Evolutionary conservation across 1,140 invertebrate genomes (phyloP).

Genomic region (Hycleus phaleratus): DNA sequence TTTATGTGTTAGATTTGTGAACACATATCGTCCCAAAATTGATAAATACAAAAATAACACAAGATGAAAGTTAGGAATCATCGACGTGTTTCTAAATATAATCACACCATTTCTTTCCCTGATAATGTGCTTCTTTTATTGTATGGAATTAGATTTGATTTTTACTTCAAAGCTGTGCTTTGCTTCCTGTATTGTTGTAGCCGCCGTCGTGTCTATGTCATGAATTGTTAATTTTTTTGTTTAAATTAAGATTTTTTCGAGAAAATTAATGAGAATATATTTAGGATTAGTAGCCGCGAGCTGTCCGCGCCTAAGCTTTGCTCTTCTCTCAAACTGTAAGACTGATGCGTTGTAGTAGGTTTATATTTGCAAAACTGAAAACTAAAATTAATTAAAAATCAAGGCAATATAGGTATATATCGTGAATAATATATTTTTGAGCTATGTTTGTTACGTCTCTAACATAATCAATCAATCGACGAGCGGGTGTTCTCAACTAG

Average conservation of each 20-base stretch:
- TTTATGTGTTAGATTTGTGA: constrained; percentile 28
- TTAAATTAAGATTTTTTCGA: neutral
- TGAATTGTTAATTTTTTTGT: too few relatives aligned
- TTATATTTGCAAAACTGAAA: constrained; percentile 33
- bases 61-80: too few relatives aligned
- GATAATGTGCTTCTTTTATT: constrained; percentile 39
- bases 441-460: constrained; percentile 36
- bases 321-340: constrained; percentile 30
- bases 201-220: too few relatives aligned
- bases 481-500: constrained; percentile 11
- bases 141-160: too few relatives aligned
- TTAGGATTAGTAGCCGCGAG: constrained; percentile 5
- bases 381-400: constrained; percentile 31
- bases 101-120: constrained; percentile 16
- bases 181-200: too few relatives aligned
- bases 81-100: neutral
- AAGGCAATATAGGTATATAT: constrained; percentile 33
- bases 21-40: constrained; percentile 26
- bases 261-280: neutral
- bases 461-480: constrained; percentile 28
- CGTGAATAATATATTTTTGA: constrained; percentile 37
- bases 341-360: constrained; percentile 36
- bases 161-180: too few relatives aligned
- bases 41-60: too few relatives aligned
- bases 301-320: constrained; percentile 13